phyloP scores from a whole-genome alignment of 2,797 vertebrate species.

The Sebastes itinus region DNA sequence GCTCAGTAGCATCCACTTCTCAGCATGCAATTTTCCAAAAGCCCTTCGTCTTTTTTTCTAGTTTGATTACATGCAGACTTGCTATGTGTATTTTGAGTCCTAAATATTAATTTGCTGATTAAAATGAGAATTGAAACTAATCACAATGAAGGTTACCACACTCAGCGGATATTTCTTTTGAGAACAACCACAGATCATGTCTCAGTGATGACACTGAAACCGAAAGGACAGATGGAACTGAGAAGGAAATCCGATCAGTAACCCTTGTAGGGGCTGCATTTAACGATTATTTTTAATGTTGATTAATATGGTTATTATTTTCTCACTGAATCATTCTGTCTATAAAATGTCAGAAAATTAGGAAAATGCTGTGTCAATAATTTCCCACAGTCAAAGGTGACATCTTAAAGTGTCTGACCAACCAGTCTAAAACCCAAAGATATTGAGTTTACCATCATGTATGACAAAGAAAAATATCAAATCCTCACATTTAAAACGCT shows the following conservation, averaged over 20 bases:
- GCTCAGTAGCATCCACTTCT: background rate
- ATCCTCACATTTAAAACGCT: background rate
- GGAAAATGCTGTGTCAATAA: background rate
- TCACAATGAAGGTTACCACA: background rate
- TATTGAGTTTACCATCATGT: too few relatives aligned
- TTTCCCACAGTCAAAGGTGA: background rate
- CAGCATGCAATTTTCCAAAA: background rate
- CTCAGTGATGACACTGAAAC: background rate
- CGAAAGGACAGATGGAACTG: background rate
- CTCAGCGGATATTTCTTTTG: background rate
- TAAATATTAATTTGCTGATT: background rate
- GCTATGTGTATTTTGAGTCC: background rate
- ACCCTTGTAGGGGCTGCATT: rapidly evolving
- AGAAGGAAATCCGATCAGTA: background rate
- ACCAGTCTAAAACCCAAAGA: background rate
- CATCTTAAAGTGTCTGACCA: background rate
- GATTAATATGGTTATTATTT: background rate
- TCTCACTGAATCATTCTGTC: background rate
- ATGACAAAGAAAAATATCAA: background rate
- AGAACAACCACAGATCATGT: background rate
- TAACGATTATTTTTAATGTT: too few relatives aligned
- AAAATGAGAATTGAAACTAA: background rate
- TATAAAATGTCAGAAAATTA: background rate
- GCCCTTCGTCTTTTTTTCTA: background rate
- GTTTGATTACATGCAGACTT: background rate